Evolutionary conservation across 1,140 invertebrate genomes (phyloP).

Genomic region (Megalonaias nervosa): DNA sequence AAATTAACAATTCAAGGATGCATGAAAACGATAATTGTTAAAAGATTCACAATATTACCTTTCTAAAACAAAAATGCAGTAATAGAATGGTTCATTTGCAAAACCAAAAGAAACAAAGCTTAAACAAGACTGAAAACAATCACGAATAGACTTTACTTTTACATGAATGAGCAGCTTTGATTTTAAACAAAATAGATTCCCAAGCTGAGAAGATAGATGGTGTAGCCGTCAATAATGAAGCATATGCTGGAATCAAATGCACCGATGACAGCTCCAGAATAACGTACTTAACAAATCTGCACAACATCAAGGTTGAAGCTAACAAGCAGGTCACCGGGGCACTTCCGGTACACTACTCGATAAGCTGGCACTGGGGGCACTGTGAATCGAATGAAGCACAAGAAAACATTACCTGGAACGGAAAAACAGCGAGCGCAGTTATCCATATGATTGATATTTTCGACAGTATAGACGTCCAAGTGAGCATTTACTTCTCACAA

Average conservation of each 20-base stretch:
- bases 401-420: conserved; percentile 35
- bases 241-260: conserved; percentile 40
- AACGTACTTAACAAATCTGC: conserved; percentile 31
- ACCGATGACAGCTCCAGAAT: conserved; percentile 12
- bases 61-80: too few species aligned
- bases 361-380: conserved; percentile 50
- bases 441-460: conserved; percentile 55
- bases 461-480: conserved; percentile 50
- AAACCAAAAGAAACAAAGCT: too few species aligned
- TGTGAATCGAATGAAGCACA: conserved; percentile 1
- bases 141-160: too few species aligned
- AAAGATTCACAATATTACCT: too few species aligned
- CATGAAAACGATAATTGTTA: too few species aligned
- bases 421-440: conserved; percentile 29
- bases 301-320: conserved; percentile 34
- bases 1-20: too few species aligned
- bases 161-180: too few species aligned
- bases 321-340: conserved; percentile 33
- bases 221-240: conserved; percentile 47
- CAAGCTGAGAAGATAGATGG: conserved; percentile 22
- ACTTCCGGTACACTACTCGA: conserved; percentile 44
- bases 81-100: too few species aligned
- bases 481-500: conserved; percentile 3
- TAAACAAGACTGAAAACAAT: too few species aligned
- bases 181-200: too few species aligned